A percentile compares a stretch with the other conserved stretches of the same genome.
These are phyloP conservation scores for Brachionus asplanchnoidis DNA, from an alignment of 1,140 invertebrate species.

Conservation along the genomic window DNA sequence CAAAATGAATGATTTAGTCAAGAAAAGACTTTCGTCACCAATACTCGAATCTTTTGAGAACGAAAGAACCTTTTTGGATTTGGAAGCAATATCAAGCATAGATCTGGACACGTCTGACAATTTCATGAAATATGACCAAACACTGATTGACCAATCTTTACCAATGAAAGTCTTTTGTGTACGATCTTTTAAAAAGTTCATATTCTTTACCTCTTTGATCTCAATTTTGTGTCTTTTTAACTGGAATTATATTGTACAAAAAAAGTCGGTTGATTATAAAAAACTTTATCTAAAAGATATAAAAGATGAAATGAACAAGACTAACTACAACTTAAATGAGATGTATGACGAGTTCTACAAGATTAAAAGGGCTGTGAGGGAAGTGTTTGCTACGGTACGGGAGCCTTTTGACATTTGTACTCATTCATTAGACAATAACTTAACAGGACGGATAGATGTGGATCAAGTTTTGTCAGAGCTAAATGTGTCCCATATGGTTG, in stretches of 20 bases:
- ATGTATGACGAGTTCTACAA: background rate
- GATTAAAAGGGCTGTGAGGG: background rate
- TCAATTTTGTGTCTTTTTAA: background rate
- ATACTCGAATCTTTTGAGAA: background rate
- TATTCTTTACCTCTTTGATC: background rate
- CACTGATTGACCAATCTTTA: background rate
- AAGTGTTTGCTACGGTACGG: background rate
- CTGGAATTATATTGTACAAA: background rate
- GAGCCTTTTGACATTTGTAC: background rate
- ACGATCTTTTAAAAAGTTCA: background rate
- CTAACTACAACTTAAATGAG: background rate
- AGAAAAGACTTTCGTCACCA: conserved; percentile 19
- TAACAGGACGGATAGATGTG: background rate
- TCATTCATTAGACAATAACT: background rate
- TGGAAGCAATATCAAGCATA: background rate
- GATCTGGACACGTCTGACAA: background rate
- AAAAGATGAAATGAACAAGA: background rate
- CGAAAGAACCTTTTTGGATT: background rate
- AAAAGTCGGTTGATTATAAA: background rate
- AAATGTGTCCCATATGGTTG: background rate
- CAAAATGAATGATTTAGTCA: conserved; percentile 17
- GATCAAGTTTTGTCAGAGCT: background rate
- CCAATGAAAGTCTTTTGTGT: background rate
- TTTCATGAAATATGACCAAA: background rate
- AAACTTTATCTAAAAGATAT: background rate